Percentiles rank a stretch among this genome's conserved stretches.
phyloP scores from a whole-genome alignment of 2,888 invertebrate species.

The Stenurella melanura region DNA sequence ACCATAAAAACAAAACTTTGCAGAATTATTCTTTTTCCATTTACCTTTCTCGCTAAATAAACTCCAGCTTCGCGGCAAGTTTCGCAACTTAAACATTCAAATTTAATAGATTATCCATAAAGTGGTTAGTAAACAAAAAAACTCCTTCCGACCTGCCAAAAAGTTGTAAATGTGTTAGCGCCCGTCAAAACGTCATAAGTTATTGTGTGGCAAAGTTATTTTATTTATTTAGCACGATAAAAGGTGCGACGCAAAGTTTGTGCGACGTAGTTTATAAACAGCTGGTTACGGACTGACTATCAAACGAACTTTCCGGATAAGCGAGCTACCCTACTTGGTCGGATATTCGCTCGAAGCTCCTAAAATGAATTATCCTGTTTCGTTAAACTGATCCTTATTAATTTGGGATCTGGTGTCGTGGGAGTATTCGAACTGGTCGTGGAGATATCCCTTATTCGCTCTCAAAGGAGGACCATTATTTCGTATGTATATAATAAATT shows the following conservation, averaged over 20 bases:
- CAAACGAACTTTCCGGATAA: constrained; percentile 30
- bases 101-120: constrained; percentile 21
- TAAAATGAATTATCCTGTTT: constrained; percentile 42
- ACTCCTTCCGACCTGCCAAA: constrained; percentile 9
- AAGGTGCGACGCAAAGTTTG: constrained; percentile 32
- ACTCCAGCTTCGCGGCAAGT: not conserved
- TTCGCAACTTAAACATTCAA: constrained; percentile 23
- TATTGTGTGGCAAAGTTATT: constrained; percentile 37
- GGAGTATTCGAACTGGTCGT: constrained; percentile 25
- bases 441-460: constrained; percentile 27
- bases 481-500: constrained; percentile 22
- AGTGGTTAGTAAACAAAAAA: not conserved
- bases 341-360: constrained; percentile 18
- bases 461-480: not conserved
- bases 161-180: constrained; percentile 49
- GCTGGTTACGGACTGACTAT: constrained; percentile 9
- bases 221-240: constrained; percentile 32
- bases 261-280: constrained; percentile 16
- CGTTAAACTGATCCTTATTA: constrained; percentile 43
- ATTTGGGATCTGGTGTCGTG: constrained; percentile 38
- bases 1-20: not conserved
- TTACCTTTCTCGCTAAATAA: constrained; percentile 23
- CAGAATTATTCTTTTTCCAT: not conserved
- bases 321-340: constrained; percentile 16
- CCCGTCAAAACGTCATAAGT: constrained; percentile 54